These are phyloP conservation scores for Autographa gamma DNA, from an alignment of 2,888 invertebrate species.

Conservation along the genomic window DNA sequence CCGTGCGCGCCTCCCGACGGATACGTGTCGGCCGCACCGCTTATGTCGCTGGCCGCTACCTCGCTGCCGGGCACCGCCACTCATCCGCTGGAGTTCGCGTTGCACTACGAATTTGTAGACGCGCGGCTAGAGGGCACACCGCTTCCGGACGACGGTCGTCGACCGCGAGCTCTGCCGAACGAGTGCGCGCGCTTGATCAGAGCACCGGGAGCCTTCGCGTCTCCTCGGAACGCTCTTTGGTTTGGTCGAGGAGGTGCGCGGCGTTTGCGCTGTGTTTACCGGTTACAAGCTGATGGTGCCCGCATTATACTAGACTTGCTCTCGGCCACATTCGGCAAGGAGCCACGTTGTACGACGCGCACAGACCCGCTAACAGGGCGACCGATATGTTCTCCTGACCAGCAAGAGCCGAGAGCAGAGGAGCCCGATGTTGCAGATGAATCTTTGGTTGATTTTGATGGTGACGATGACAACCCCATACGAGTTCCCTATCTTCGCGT, in stretches of 20 bases:
- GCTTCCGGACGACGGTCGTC: constrained; percentile 82
- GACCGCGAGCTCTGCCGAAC: constrained; percentile 73
- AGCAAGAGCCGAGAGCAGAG: constrained; percentile 58
- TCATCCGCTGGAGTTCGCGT: constrained; percentile 92
- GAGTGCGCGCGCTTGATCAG: constrained; percentile 78
- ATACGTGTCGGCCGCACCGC: constrained; percentile 89
- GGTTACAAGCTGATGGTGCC: constrained; percentile 92
- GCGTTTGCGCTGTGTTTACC: constrained; percentile 93
- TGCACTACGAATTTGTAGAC: constrained; percentile 95
- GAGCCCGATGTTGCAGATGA: constrained; percentile 52
- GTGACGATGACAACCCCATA: constrained; percentile 77
- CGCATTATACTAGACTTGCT: constrained; percentile 91
- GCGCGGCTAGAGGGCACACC: constrained; percentile 92
- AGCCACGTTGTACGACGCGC: constrained; percentile 90
- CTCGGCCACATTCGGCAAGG: constrained; percentile 92
- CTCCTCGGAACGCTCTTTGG: constrained; percentile 94
- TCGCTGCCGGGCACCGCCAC: constrained; percentile 93
- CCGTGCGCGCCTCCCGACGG: constrained; percentile 95
- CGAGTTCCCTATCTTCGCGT: constrained; percentile 88
- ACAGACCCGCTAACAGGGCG: constrained; percentile 92
- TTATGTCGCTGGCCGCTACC: constrained; percentile 81
- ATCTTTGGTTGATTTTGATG: constrained; percentile 57
- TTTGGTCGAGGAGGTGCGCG: constrained; percentile 95
- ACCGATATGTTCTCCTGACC: constrained; percentile 76
- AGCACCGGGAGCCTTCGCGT: constrained; percentile 90